phyloP scores from a whole-genome alignment of 2,888 invertebrate species.

The Drosophila nigricruria region DNA sequence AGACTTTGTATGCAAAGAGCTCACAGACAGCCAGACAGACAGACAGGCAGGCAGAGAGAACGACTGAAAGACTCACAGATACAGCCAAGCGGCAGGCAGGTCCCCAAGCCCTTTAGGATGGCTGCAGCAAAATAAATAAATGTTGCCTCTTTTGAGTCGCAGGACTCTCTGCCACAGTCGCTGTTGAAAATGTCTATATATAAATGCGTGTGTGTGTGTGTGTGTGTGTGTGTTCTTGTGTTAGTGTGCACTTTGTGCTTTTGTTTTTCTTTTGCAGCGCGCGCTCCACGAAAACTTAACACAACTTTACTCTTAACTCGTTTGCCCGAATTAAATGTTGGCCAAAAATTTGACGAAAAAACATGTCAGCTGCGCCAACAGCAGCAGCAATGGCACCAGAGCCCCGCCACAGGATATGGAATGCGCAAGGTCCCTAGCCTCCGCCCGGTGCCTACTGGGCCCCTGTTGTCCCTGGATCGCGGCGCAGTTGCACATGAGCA shows the following conservation, averaged over 20 bases:
- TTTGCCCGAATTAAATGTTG: constrained; percentile 79
- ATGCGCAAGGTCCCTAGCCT: constrained; percentile 19
- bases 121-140: constrained; percentile 75
- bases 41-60: constrained; percentile 28
- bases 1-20: constrained; percentile 72
- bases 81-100: constrained; percentile 33
- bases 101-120: constrained; percentile 56
- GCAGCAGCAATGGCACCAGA: constrained; percentile 11
- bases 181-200: neutral
- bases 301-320: constrained; percentile 80
- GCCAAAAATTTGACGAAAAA: constrained; percentile 67
- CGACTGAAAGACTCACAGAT: constrained; percentile 28
- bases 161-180: constrained; percentile 16
- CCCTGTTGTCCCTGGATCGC: constrained; percentile 25
- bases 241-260: constrained; percentile 53
- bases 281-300: constrained; percentile 69
- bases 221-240: constrained; percentile 12
- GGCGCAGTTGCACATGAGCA: constrained; percentile 77
- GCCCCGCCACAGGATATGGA: constrained; percentile 62
- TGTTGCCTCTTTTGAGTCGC: constrained; percentile 65
- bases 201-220: neutral
- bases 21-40: constrained; percentile 49
- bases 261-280: constrained; percentile 68
- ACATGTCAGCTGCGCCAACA: constrained; percentile 67
- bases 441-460: neutral